Conservation (phyloP, 2,797 vertebrate species). For the Dicrostonyx torquatus region DNA sequence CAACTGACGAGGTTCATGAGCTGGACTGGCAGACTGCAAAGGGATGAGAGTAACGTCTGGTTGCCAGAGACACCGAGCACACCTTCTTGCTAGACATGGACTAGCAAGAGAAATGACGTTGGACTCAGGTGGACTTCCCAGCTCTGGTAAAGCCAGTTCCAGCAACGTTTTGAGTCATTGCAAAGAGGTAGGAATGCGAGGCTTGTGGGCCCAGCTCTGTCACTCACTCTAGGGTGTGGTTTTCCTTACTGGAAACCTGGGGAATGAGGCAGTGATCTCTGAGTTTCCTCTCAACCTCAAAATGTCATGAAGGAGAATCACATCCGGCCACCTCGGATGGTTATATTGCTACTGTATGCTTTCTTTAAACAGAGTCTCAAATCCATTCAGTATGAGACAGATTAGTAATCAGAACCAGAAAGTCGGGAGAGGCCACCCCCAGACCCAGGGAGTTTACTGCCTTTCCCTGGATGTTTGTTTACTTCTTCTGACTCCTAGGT, state of each 20-base stretch:
- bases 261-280: neutral
- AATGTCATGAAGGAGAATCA: conserved; percentile 56
- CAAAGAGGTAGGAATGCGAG: neutral
- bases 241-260: conserved; percentile 16
- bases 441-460: conserved; percentile 69
- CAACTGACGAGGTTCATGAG: neutral
- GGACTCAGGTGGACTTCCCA: neutral
- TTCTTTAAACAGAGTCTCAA: conserved; percentile 67
- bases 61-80: neutral
- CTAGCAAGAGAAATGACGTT: neutral
- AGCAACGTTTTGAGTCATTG: neutral
- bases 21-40: conserved; percentile 7
- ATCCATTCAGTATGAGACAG: conserved; percentile 78
- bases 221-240: neutral
- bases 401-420: conserved; percentile 81
- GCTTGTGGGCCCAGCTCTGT: neutral
- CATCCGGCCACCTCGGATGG: conserved; percentile 48
- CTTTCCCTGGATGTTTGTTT: conserved; percentile 67
- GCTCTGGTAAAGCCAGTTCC: neutral
- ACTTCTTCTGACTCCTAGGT: conserved; percentile 71
- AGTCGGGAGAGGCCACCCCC: conserved; percentile 73
- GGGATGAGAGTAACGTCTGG: neutral
- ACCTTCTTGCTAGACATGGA: neutral
- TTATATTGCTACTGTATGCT: conserved; percentile 63
- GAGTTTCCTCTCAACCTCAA: conserved; percentile 52